Percentiles rank a stretch among this genome's conserved stretches.
Evolutionary conservation across 2,797 vertebrate genomes (phyloP).

Genomic region (Rachycentron canadum): DNA sequence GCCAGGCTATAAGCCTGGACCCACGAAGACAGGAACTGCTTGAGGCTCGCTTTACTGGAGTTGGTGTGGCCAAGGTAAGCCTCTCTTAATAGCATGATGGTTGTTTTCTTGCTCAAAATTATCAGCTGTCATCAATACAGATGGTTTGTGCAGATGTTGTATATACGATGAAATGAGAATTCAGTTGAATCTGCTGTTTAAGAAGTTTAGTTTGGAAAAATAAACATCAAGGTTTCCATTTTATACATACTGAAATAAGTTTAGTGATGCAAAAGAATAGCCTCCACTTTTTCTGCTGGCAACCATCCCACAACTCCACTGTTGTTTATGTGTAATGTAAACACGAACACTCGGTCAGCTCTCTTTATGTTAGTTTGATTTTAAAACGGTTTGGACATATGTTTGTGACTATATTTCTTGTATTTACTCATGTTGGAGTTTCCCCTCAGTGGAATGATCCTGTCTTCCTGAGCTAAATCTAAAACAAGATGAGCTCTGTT

Average conservation of each 20-base stretch:
- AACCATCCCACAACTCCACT: conserved; percentile 10
- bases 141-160: conserved; percentile 6
- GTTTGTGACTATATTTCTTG: conserved; percentile 30
- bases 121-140: background rate
- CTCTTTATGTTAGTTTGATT: conserved; percentile 2
- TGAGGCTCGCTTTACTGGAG: conserved; percentile 94
- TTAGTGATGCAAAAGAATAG: background rate
- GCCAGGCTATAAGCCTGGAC: conserved; percentile 87
- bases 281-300: conserved; percentile 12
- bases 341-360: conserved; percentile 4
- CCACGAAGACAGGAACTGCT: conserved; percentile 93
- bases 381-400: conserved; percentile 31
- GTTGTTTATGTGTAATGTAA: conserved; percentile 4
- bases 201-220: background rate
- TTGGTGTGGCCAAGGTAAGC: conserved; percentile 91
- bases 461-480: conserved; percentile 50
- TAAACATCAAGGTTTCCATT: background rate
- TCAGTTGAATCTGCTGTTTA: background rate
- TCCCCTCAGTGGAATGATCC: conserved; percentile 60
- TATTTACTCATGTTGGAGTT: conserved; percentile 45
- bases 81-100: conserved; percentile 5
- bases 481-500: conserved; percentile 73
- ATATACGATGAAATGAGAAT: background rate
- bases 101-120: conserved; percentile 10
- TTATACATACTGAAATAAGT: background rate